Percentiles rank a stretch among this genome's conserved stretches.
phyloP scores from a whole-genome alignment of 2,797 vertebrate species.

The Valencia hispanica region DNA sequence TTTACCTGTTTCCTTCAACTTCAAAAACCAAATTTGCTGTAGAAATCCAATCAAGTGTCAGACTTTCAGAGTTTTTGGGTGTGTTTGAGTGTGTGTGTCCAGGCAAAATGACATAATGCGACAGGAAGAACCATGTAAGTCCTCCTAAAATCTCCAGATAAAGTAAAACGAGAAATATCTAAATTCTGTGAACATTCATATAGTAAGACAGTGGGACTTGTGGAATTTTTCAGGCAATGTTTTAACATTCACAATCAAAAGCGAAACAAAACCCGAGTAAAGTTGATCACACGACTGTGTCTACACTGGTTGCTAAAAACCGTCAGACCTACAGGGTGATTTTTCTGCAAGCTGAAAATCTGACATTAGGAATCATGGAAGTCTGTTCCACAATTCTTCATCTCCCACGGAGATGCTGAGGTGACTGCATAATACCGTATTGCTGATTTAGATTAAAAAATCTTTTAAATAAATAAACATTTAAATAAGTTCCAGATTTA shows the following conservation, averaged over 20 bases:
- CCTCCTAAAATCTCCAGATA: slow-evolving; percentile 31
- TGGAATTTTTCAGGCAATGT: slow-evolving; percentile 65
- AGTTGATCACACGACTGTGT: slow-evolving; percentile 33
- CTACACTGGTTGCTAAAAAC: slow-evolving; percentile 23
- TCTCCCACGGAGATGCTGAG: slow-evolving; percentile 70
- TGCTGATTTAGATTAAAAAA: slow-evolving; percentile 73
- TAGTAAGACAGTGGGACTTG: slow-evolving; percentile 64
- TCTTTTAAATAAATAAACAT: slow-evolving; percentile 61
- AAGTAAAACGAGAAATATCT: slow-evolving; percentile 37
- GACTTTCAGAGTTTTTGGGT: slow-evolving; percentile 10
- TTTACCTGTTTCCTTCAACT: slow-evolving; percentile 25
- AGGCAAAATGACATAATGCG: slow-evolving; percentile 36
- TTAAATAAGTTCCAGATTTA: slow-evolving; percentile 78
- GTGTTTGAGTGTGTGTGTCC: slow-evolving; percentile 6
- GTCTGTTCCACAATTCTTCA: slow-evolving; percentile 53
- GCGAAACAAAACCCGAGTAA: slow-evolving; percentile 15
- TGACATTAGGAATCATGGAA: slow-evolving; percentile 39
- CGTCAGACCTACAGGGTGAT: slow-evolving; percentile 44
- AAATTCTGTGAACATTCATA: slow-evolving; percentile 72
- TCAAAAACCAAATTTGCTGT: slow-evolving; percentile 18
- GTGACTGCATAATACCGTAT: slow-evolving; percentile 81
- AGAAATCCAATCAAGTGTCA: background rate
- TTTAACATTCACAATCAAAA: slow-evolving; percentile 60
- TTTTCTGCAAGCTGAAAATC: slow-evolving; percentile 40
- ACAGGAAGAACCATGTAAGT: slow-evolving; percentile 49